Evolutionary conservation across 2,113 vertebrate genomes (phyloP).

Genomic region (Crotophaga sulcirostris): DNA sequence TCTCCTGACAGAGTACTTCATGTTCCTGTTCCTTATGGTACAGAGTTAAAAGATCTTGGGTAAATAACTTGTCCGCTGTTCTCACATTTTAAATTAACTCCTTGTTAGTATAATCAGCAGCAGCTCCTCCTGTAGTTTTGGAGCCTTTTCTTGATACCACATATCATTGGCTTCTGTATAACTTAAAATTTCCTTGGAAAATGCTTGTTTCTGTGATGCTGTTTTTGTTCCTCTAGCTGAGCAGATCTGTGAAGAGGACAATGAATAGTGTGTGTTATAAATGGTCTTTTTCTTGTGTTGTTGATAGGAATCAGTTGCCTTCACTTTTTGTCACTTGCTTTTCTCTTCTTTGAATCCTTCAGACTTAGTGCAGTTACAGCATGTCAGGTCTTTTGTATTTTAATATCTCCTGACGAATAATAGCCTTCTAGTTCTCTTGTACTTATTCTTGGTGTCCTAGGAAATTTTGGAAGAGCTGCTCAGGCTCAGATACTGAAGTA

Average conservation of each 20-base stretch:
- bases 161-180: neutral
- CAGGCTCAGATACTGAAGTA: neutral
- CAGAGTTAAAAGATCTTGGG: neutral
- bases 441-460: neutral
- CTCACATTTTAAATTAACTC: constrained; percentile 10
- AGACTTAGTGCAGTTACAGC: neutral
- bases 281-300: neutral
- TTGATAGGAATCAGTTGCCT: neutral
- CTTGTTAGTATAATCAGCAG: neutral
- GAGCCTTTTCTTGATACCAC: neutral
- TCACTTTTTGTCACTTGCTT: neutral
- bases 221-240: neutral
- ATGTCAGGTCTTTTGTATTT: neutral
- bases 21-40: neutral
- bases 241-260: neutral
- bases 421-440: neutral
- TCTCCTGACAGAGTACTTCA: neutral
- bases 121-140: neutral
- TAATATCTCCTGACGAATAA: neutral
- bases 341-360: neutral
- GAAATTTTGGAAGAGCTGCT: neutral
- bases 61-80: neutral
- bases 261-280: neutral
- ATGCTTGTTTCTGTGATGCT: neutral
- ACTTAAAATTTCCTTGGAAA: neutral